A percentile compares a stretch with the other conserved stretches of the same genome.
Conservation (phyloP, 2,113 vertebrate species). For the Mungos mungo region DNA sequence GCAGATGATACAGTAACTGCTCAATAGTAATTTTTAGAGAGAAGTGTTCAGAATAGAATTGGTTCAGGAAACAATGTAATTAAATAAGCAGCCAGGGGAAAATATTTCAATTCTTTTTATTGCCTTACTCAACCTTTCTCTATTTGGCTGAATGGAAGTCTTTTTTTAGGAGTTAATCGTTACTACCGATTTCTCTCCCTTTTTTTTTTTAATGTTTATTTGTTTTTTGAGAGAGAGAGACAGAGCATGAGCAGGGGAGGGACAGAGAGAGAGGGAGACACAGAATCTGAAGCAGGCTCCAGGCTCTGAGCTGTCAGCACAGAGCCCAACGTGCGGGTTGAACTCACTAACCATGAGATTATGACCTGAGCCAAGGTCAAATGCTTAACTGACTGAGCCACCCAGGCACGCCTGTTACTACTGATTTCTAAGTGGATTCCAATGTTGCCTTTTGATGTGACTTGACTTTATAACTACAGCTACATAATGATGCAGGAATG, state of each 20-base stretch:
- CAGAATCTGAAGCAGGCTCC: no score
- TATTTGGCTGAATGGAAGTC: neutral
- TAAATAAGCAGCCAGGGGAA: constrained; percentile 47
- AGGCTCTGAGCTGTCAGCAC: no score
- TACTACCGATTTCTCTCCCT: neutral
- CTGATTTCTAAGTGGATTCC: neutral
- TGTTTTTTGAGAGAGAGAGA: no score
- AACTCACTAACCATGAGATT: no score
- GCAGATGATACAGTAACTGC: constrained; percentile 1
- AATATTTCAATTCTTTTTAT: neutral
- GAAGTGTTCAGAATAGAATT: constrained; percentile 20
- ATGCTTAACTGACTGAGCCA: no score
- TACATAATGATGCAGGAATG: neutral
- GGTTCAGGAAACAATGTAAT: constrained; percentile 59
- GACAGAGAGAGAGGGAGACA: no score
- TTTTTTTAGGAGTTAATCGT: neutral
- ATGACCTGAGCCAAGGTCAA: no score
- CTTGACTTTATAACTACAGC: neutral
- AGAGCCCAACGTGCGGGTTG: no score
- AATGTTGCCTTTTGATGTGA: neutral
- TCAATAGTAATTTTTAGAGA: constrained; percentile 45
- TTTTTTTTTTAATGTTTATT: no score
- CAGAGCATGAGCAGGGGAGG: no score
- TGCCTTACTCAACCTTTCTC: neutral
- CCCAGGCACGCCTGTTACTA: neutral